Conservation (phyloP, 2,797 vertebrate species). For the Chaetophractus vellerosus region DNA sequence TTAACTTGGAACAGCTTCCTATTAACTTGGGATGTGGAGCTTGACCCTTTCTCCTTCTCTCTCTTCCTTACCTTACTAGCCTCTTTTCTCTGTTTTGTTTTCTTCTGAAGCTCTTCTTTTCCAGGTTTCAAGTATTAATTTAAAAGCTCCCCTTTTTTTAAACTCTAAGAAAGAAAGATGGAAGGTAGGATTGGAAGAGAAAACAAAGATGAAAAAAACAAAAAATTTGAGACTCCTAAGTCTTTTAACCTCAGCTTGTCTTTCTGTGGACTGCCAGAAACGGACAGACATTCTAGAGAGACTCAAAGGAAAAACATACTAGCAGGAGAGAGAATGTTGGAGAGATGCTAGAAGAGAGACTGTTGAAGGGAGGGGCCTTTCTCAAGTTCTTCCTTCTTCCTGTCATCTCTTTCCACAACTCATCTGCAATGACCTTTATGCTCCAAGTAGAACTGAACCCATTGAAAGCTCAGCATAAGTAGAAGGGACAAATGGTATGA, state of each 20-base stretch:
- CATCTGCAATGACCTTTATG: background rate
- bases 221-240: background rate
- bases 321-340: background rate
- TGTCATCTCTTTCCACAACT: background rate
- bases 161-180: slow-evolving; percentile 5
- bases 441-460: background rate
- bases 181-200: background rate
- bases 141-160: slow-evolving; percentile 35
- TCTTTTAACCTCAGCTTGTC: background rate
- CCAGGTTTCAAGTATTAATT: background rate
- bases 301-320: background rate
- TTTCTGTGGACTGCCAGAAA: background rate
- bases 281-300: background rate
- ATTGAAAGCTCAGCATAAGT: slow-evolving; percentile 40
- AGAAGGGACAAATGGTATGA: slow-evolving; percentile 30
- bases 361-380: background rate
- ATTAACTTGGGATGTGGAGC: background rate
- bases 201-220: background rate
- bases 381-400: background rate
- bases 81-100: slow-evolving; percentile 1
- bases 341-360: background rate
- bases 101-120: background rate
- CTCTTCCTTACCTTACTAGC: background rate
- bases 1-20: background rate
- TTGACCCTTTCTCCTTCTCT: background rate